phyloP scores from a whole-genome alignment of 2,888 invertebrate species.

The Drosophila merina region DNA sequence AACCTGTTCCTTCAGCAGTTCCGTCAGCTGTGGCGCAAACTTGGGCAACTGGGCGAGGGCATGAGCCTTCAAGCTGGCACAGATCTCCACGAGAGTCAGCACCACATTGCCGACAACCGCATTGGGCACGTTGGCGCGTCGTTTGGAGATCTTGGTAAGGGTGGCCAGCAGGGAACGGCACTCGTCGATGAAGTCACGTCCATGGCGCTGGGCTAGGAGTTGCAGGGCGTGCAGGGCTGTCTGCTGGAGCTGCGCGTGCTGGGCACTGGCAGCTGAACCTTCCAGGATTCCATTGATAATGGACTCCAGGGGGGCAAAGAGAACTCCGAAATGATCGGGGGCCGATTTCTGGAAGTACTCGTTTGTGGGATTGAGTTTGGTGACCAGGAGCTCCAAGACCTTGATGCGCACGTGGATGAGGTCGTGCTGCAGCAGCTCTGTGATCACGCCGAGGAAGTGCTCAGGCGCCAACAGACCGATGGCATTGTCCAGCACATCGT shows the following conservation, averaged over 20 bases:
- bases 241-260: slow-evolving; percentile 87
- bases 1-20: slow-evolving; percentile 88
- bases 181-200: slow-evolving; percentile 87
- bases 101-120: slow-evolving; percentile 89
- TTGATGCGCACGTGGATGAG: slow-evolving; percentile 90
- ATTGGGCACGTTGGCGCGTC: slow-evolving; percentile 75
- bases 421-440: slow-evolving; percentile 89
- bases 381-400: slow-evolving; percentile 93
- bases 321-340: slow-evolving; percentile 85
- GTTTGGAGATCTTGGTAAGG: slow-evolving; percentile 85
- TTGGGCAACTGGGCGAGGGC: slow-evolving; percentile 90
- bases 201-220: slow-evolving; percentile 90
- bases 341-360: slow-evolving; percentile 86
- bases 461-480: slow-evolving; percentile 91
- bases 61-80: slow-evolving; percentile 89
- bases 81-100: slow-evolving; percentile 88
- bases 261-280: slow-evolving; percentile 84
- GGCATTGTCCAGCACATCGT: slow-evolving; percentile 92
- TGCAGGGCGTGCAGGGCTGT: slow-evolving; percentile 93
- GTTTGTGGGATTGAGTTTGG: slow-evolving; percentile 89
- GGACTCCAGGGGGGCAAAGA: slow-evolving; percentile 87
- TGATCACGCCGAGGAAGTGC: slow-evolving; percentile 91
- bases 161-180: slow-evolving; percentile 89
- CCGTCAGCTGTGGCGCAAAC: slow-evolving; percentile 91
- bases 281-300: slow-evolving; percentile 86